Evolutionary conservation across 92 coral and sea anemone species (phyloP).

Genomic region (Epizoanthus rinbou): DNA sequence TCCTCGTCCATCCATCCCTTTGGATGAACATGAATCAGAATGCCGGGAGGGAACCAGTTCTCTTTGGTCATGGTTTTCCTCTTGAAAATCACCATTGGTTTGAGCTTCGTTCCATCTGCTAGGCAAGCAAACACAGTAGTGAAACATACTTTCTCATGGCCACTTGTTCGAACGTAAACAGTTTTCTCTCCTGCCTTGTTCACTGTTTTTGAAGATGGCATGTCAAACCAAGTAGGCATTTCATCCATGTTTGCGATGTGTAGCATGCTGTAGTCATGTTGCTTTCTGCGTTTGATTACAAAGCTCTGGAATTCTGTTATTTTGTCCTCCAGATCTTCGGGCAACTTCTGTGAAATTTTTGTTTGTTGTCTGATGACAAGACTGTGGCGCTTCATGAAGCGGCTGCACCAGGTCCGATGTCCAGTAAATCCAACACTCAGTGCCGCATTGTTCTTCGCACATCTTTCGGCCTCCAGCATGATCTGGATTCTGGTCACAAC

Average conservation of each 20-base stretch:
- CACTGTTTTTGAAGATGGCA: constrained; percentile 28
- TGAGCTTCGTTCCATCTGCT: too few relatives aligned
- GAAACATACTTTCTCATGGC: too few relatives aligned
- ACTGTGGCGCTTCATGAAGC: neutral
- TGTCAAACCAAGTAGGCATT: constrained; percentile 6
- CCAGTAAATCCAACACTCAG: constrained; percentile 13
- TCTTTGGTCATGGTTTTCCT: constrained; percentile 50
- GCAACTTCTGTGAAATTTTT: constrained; percentile 24
- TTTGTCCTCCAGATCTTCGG: constrained; percentile 28
- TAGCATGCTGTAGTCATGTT: constrained; percentile 22
- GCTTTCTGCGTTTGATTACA: constrained; percentile 26
- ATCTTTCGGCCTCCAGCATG: too few relatives aligned
- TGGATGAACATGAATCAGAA: too few relatives aligned
- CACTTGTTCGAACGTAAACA: neutral
- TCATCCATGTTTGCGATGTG: constrained; percentile 14
- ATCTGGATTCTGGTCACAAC: too few relatives aligned
- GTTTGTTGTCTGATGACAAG: constrained; percentile 39
- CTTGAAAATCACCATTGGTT: constrained; percentile 49
- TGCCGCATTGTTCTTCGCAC: too few relatives aligned
- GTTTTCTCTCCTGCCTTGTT: constrained; percentile 21
- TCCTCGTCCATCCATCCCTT: too few relatives aligned
- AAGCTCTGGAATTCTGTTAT: neutral
- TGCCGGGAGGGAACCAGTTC: constrained; percentile 18
- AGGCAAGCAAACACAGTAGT: too few relatives aligned
- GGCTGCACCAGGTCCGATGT: constrained; percentile 24